Evolutionary conservation across 2,888 invertebrate genomes (phyloP).

Genomic region (Lithophane socia): DNA sequence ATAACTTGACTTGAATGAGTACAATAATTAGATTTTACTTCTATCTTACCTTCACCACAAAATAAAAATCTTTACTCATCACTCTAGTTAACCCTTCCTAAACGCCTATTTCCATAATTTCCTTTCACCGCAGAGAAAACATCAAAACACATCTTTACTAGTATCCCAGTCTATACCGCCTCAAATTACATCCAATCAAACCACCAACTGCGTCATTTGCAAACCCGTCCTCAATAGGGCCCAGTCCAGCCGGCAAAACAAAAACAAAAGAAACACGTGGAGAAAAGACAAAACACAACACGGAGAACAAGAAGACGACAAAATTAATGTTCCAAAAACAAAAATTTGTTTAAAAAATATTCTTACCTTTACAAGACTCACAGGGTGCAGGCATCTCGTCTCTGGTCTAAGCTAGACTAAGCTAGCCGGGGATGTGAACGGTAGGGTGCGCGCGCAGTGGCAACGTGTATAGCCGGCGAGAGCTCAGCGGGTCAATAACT

Average conservation of each 20-base stretch:
- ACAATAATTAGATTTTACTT: neutral
- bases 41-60: neutral
- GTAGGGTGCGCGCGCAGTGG: constrained; percentile 79
- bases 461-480: constrained; percentile 65
- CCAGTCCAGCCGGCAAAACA: constrained; percentile 38
- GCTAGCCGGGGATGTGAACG: constrained; percentile 66
- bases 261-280: constrained; percentile 54
- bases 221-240: constrained; percentile 2
- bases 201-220: constrained; percentile 53
- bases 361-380: constrained; percentile 86
- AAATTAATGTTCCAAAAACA: neutral
- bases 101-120: neutral
- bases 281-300: constrained; percentile 9
- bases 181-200: constrained; percentile 28
- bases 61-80: neutral
- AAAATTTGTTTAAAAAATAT: neutral
- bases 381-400: constrained; percentile 85
- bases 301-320: neutral
- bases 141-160: neutral
- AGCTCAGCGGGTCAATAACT: constrained; percentile 87
- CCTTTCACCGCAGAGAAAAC: neutral
- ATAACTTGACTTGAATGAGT: neutral
- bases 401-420: constrained; percentile 71
- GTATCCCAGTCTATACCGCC: neutral
- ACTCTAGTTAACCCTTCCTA: neutral